phyloP scores from a whole-genome alignment of 2,797 vertebrate genomes.

The Okamejei kenojei region DNA sequence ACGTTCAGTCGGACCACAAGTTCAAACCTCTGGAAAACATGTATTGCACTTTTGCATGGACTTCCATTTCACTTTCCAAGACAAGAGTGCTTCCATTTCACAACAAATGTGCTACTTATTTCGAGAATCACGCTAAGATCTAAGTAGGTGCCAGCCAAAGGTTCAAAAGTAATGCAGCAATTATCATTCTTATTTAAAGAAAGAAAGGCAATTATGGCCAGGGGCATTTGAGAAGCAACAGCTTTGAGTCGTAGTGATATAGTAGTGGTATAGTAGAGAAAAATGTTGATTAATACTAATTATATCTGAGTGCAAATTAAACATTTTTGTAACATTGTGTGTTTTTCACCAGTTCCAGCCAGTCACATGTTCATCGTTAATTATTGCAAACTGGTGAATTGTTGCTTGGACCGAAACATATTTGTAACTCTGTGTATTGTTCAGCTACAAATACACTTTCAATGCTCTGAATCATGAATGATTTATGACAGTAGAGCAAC shows the following conservation, averaged over 20 bases:
- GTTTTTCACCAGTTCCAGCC: background rate
- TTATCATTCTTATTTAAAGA: background rate
- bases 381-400: slow-evolving; percentile 24
- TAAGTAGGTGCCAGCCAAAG: background rate
- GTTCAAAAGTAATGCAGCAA: background rate
- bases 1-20: background rate
- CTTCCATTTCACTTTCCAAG: background rate
- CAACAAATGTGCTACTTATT: background rate
- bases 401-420: slow-evolving; percentile 22
- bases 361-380: slow-evolving; percentile 5
- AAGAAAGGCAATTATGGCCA: background rate
- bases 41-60: too few relatives aligned
- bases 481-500: background rate
- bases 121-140: background rate
- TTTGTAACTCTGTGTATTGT: slow-evolving; percentile 8
- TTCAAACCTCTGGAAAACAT: background rate
- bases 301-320: slow-evolving; percentile 14
- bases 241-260: background rate
- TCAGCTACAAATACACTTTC: background rate
- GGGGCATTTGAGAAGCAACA: background rate
- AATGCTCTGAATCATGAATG: background rate
- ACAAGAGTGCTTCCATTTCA: background rate
- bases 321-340: background rate
- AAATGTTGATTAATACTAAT: slow-evolving; percentile 13
- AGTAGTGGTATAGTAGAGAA: background rate